Base-by-base conservation (phyloP, 2,888 invertebrate species). In the Falcaria lacertinaria region DNA sequence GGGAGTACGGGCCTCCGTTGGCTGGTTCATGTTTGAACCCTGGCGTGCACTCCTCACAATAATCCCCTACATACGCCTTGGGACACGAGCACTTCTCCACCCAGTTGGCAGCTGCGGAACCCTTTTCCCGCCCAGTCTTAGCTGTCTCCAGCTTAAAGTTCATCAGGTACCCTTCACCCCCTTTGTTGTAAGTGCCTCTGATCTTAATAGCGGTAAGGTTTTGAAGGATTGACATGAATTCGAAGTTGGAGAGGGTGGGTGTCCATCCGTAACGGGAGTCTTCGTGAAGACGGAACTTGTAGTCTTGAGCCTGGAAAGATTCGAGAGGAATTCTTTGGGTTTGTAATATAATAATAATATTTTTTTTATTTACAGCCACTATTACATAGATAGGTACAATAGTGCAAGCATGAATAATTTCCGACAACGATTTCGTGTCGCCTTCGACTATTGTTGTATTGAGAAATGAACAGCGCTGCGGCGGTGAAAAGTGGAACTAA, bases 41-140 rank as follows among this genome's bases (percentile, higher is more conserved):
- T 0, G 98, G 96, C 0, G 96, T 96, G 74, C 99, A 99, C 1
- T 97, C 97, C 80, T 99, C 99, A 69, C 99, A 99, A 77, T 96
- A 98, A 79, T 98, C 98, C 0, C 98, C 97, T 0, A 97, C 93
- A 57, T 96, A 97, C 0, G 93, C 95, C 63, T 91, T 90, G 0
- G 96, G 96, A 68, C 99, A 99, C 1, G 94, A 93, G 70, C 99
- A 99, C 67, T 94, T 94, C 77, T 99, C 99, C 16, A 99, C 94
- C 98, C 98, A 98, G 35, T 93, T 93, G 0, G 98, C 98, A 0
- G 94, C 91, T 4, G 92, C 91, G 0, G 85, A 80, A 0, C 88
- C 88, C 38, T 83, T 85, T 22, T 95, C 94, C 0, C 94, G 93
- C 0, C 96, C 95, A 15, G 95, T 91, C 45, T 95, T 93, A 0